Base-by-base conservation (phyloP, 2,797 vertebrate species). In the Tenualosa ilisha region DNA sequence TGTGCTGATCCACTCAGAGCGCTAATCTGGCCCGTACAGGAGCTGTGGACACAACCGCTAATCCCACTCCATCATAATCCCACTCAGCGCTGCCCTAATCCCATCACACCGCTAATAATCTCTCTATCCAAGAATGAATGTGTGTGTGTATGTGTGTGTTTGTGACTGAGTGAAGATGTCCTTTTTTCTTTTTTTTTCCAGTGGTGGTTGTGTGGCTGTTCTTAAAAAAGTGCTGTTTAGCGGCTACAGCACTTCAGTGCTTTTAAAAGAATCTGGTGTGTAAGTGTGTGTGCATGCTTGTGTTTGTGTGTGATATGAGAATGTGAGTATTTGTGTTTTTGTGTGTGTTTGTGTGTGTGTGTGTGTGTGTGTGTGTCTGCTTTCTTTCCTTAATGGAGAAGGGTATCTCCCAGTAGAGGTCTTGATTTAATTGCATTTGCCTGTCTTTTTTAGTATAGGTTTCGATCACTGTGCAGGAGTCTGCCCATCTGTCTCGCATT, bases 321-420 rank as follows among this genome's bases (percentile, higher is more conserved):
- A 31, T 31, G 31, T 31, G 31, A 31, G 31, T 31, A 31, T 31
- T 31, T 17, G n/a, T 65, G 40, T 31, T 5, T 85, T 82, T n/a
- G 22, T n/a, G 84, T 81, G 46, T 20, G 84, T 50, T 4, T 61
- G 72, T 37, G 63, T 87, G 82, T 83, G 43, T 88, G 43, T 63
- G 43, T 46, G 24, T 85, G 49, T 81, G 24, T 81, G 46, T 75
- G 31, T 68, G 68, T 56, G 51, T 81, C 0, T 83, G 46, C 20
- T 54, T 81, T n/a, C 65, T 87, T 46, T 86, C 81, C 85, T 85
- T 89, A 84, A 86, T 89, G 86, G 85, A 87, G 87, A 86, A 50
- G 50, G 81, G 79, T 84, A 68, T 26, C 81, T 88, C 86, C 85
- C 83, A 0, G 43, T 43, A 59, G 86, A 82, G 37, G 81, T 75